A percentile compares a stretch with the other conserved stretches of the same genome.
phyloP scores from a whole-genome alignment of 2,797 vertebrate species.

The Sebastes trivittatus region DNA sequence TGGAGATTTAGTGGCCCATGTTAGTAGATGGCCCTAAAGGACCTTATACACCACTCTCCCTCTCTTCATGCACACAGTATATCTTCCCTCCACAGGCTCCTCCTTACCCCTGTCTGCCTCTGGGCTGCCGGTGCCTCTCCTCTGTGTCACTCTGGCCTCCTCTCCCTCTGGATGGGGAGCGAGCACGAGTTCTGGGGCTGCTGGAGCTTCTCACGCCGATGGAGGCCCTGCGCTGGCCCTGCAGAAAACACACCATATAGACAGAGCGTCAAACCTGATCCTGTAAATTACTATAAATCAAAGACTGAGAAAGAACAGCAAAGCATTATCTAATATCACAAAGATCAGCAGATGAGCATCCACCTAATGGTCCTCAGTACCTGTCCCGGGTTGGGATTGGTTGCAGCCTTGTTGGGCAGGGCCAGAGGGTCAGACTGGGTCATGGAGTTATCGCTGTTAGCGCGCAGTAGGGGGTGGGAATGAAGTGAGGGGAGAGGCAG shows the following conservation, averaged over 20 bases:
- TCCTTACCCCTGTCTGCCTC: slow-evolving; percentile 88
- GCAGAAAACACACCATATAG: slow-evolving; percentile 18
- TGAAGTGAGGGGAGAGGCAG: slow-evolving; percentile 84
- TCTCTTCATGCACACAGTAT: neutral
- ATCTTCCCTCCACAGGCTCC: neutral
- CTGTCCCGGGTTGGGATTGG: slow-evolving; percentile 77
- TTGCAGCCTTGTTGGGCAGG: slow-evolving; percentile 73
- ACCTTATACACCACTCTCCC: neutral
- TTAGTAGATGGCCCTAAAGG: neutral
- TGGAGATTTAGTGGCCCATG: slow-evolving; percentile 1
- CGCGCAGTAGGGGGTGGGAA: slow-evolving; percentile 86
- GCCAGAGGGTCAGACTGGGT: slow-evolving; percentile 84
- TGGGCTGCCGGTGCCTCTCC: slow-evolving; percentile 83
- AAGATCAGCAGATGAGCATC: slow-evolving; percentile 5
- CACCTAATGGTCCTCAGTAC: slow-evolving; percentile 55
- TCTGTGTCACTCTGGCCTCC: slow-evolving; percentile 84
- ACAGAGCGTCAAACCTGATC: neutral
- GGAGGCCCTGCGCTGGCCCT: slow-evolving; percentile 85
- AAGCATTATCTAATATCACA: slow-evolving; percentile 7
- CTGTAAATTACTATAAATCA: neutral
- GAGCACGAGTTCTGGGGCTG: slow-evolving; percentile 88
- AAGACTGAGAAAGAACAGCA: neutral
- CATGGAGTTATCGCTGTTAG: slow-evolving; percentile 93
- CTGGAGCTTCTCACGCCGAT: slow-evolving; percentile 91
- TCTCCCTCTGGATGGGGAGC: slow-evolving; percentile 90